phyloP scores from a whole-genome alignment of 1,140 invertebrate species.

The Drosophila gunungcola region DNA sequence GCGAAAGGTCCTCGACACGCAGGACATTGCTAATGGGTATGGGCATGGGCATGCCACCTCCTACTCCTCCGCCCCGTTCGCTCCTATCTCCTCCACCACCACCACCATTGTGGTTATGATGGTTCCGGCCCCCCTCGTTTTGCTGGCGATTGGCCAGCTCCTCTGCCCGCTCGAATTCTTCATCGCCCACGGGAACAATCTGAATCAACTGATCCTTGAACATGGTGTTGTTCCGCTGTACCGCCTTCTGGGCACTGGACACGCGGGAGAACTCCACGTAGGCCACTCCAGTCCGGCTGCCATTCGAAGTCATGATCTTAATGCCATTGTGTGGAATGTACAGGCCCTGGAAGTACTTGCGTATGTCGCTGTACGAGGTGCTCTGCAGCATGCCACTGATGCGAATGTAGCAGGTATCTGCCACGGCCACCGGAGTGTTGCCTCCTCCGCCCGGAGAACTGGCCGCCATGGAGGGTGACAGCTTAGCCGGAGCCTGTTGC shows the following conservation, averaged over 20 bases:
- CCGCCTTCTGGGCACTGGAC: constrained; percentile 89
- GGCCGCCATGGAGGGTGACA: constrained; percentile 14
- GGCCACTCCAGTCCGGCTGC: constrained; percentile 91
- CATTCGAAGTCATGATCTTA: constrained; percentile 92
- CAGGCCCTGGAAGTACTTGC: constrained; percentile 91
- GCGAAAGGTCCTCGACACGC: constrained; percentile 89
- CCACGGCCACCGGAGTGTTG: constrained; percentile 18
- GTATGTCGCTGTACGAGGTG: constrained; percentile 90
- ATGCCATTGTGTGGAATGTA: constrained; percentile 93
- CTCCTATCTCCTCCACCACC: background rate
- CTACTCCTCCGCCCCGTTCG: constrained; percentile 5
- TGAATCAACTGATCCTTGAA: constrained; percentile 86
- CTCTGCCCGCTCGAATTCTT: constrained; percentile 71
- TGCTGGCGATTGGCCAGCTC: constrained; percentile 48
- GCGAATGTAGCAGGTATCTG: constrained; percentile 88
- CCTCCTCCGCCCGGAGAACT: constrained; percentile 33
- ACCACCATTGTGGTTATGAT: constrained; percentile 2
- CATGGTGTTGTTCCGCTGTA: constrained; percentile 87
- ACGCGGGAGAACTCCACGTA: constrained; percentile 91
- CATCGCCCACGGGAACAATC: constrained; percentile 63
- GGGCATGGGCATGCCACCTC: background rate
- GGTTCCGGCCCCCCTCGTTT: constrained; percentile 3
- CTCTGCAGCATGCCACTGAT: constrained; percentile 89
- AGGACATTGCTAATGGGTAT: constrained; percentile 86
- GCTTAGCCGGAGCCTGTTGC: constrained; percentile 45